phyloP scores from a whole-genome alignment of 2,888 invertebrate genomes.

The Tiphia femorata region DNA sequence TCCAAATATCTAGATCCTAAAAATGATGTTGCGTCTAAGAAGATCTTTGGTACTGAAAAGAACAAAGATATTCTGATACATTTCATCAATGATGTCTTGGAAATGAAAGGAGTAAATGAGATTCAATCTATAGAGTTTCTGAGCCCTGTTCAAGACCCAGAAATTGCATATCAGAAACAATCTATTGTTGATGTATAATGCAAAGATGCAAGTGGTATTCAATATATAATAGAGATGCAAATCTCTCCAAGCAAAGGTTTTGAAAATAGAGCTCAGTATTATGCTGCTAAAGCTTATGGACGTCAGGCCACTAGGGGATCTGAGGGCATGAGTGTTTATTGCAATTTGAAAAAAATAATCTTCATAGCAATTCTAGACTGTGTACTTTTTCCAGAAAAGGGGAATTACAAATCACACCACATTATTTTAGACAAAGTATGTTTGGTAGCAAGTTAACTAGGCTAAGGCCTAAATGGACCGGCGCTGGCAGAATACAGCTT shows the following conservation, averaged over 20 bases:
- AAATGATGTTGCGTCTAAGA: slow-evolving; percentile 19
- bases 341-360: slow-evolving; percentile 46
- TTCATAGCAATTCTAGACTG: slow-evolving; percentile 48
- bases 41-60: slow-evolving; percentile 33
- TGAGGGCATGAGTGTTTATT: slow-evolving; percentile 28
- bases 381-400: slow-evolving; percentile 49
- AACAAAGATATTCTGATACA: slow-evolving; percentile 36
- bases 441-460: no score
- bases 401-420: slow-evolving; percentile 34
- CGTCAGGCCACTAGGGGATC: slow-evolving; percentile 45
- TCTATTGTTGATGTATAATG: slow-evolving; percentile 52
- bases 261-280: slow-evolving; percentile 44
- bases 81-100: slow-evolving; percentile 35
- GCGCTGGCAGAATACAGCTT: no score
- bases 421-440: no score
- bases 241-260: slow-evolving; percentile 39
- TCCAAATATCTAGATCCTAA: slow-evolving; percentile 34
- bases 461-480: no score
- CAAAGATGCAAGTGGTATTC: slow-evolving; percentile 36
- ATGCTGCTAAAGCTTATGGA: slow-evolving; percentile 50
- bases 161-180: slow-evolving; percentile 46
- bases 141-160: slow-evolving; percentile 39
- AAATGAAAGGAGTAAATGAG: slow-evolving; percentile 42
- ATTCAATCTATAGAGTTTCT: slow-evolving; percentile 45
- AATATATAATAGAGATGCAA: slow-evolving; percentile 45